Evolutionary conservation across 2,888 invertebrate genomes (phyloP).

Genomic region (Athrips mouffetella): DNA sequence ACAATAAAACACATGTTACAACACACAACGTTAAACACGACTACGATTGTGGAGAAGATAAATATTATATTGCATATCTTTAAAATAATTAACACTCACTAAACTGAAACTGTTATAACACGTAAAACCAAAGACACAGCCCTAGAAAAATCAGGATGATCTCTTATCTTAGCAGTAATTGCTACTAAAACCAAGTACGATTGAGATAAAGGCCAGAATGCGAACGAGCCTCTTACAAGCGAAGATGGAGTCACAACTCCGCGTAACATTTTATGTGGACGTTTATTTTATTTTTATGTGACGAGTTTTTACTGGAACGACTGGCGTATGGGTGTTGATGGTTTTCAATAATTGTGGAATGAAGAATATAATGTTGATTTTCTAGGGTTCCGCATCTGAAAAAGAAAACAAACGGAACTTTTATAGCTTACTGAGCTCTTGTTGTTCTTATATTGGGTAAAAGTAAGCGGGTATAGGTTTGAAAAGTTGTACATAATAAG

Average conservation of each 20-base stretch:
- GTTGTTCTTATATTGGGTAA: too few species aligned
- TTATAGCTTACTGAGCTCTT: too few species aligned
- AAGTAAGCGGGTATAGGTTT: too few species aligned
- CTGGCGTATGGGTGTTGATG: constrained; percentile 20
- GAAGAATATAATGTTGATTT: neutral
- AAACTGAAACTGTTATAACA: neutral
- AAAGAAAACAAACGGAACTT: too few species aligned
- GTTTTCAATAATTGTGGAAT: neutral
- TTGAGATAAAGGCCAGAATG: constrained; percentile 37
- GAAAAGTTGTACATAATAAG: too few species aligned
- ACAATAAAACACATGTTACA: too few species aligned
- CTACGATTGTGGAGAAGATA: too few species aligned
- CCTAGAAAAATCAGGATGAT: constrained; percentile 21
- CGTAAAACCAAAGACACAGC: neutral
- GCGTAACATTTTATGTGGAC: constrained; percentile 41
- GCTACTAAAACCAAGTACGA: constrained; percentile 31
- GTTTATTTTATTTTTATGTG: constrained; percentile 47
- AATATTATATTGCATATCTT: too few species aligned
- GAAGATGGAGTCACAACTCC: constrained; percentile 47
- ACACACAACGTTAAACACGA: too few species aligned
- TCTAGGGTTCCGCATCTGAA: neutral
- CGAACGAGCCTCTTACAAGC: constrained; percentile 34
- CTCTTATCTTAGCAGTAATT: constrained; percentile 27
- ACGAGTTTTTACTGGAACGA: constrained; percentile 38
- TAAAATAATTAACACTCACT: neutral